Base-by-base conservation (phyloP, 2,797 vertebrate species). In the Novumbra hubbsi region DNA sequence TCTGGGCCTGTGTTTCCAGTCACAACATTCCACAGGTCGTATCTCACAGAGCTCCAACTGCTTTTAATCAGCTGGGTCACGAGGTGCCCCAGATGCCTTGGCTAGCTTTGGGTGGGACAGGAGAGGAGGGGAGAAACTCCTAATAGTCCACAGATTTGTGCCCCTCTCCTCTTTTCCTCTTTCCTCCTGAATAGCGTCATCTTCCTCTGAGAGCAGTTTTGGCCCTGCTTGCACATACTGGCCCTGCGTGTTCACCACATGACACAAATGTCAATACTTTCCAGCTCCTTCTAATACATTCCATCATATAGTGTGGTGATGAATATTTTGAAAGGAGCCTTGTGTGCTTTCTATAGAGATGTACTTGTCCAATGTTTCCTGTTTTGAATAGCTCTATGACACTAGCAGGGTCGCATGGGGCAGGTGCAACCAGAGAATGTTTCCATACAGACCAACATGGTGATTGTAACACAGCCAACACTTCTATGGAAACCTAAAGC, bases 41-140 rank as follows among this genome's bases (percentile, higher is more conserved):
- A 91, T 92, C 90, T 92, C 91, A 92, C 89, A 45, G 78, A 82
- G 90, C 83, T 85, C 86, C 89, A 88, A 93, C 90, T 92, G 90
- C 88, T 92, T 93, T 91, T 91, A 91, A 93, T 93, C 91, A 92
- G 89, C n/a, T 69, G 85, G 91, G 91, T 93, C 92, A 93, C 88
- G 87, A 87, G 90, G 91, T 88, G 52, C 86, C 88, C 90, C 92
- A 93, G 91, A 92, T 93, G 93, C 91, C 90, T 90, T 87, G 85
- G 86, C 38, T 85, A 68, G 90, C 90, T 91, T 91, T 90, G 92
- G 90, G 91, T 88, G 79, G 85, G 81, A 80, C 79, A 49, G 70
- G 79, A 72, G 81, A 73, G 76, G 64, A 78, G 69, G 85, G 83
- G 75, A 73, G 45, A 49, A 75, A 87, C 85, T 88, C 72, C 70